phyloP scores from a whole-genome alignment of 2,797 vertebrate genomes.

The Acipenser ruthenus region DNA sequence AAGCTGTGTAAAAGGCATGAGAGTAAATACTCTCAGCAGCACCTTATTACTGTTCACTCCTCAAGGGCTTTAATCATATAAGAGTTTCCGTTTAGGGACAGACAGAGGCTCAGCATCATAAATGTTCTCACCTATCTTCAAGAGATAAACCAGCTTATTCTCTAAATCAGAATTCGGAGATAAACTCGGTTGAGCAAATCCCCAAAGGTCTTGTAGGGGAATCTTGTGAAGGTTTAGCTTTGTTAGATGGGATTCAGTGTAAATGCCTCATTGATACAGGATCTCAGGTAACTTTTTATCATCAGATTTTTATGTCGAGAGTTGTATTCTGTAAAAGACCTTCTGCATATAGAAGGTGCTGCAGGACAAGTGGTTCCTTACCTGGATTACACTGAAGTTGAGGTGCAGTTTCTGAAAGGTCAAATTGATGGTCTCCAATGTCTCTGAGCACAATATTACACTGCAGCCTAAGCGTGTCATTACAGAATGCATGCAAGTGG shows the following conservation, averaged over 20 bases:
- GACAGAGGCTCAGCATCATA: background rate
- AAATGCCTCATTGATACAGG: constrained; percentile 3
- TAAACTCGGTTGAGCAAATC: background rate
- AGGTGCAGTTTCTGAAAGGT: constrained; percentile 13
- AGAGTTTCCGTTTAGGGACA: background rate
- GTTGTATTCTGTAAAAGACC: background rate
- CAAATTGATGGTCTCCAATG: constrained; percentile 1
- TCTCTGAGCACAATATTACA: constrained; percentile 3
- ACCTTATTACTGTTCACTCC: background rate
- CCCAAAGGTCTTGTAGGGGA: constrained; percentile 1
- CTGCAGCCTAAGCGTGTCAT: background rate
- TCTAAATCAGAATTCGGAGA: background rate
- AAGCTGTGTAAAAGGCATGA: background rate
- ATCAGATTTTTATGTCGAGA: background rate
- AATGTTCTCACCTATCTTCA: background rate
- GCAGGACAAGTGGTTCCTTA: constrained; percentile 18
- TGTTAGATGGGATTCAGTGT: constrained; percentile 1
- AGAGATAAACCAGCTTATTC: background rate
- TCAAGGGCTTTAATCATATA: background rate
- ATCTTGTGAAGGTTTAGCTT: background rate
- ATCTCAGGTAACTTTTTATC: constrained; percentile 2
- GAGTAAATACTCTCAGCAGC: no score
- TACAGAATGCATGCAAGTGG: background rate
- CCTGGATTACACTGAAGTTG: constrained; percentile 16
- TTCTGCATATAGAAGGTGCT: constrained; percentile 12